These are phyloP conservation scores for Oscheius sp. DNA, from an alignment of 2,888 invertebrate species.

Conservation along the genomic window DNA sequence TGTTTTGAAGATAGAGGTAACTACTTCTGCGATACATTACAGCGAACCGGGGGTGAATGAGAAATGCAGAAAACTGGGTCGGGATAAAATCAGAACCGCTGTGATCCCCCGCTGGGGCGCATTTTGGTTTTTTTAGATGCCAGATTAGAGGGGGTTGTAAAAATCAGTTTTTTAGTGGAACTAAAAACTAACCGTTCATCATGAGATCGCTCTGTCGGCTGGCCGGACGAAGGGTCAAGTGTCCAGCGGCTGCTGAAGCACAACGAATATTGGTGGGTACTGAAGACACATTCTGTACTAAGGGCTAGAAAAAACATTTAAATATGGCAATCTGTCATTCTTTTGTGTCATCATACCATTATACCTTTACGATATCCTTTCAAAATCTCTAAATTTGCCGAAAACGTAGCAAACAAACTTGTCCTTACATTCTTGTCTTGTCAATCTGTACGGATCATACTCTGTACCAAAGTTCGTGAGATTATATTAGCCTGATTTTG, in stretches of 20 bases:
- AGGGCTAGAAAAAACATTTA: too few relatives aligned
- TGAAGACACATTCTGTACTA: not conserved
- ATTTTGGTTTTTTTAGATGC: not conserved
- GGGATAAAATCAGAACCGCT: constrained; percentile 3
- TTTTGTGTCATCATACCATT: too few relatives aligned
- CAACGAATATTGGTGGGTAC: constrained; percentile 21
- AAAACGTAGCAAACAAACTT: too few relatives aligned
- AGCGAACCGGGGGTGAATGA: not conserved
- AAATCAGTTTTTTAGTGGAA: not conserved
- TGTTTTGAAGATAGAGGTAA: constrained; percentile 12
- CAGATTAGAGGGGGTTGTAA: too few relatives aligned
- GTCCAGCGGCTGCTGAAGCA: constrained; percentile 25
- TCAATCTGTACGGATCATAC: too few relatives aligned
- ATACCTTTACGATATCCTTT: too few relatives aligned
- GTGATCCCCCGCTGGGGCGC: not conserved
- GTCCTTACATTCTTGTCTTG: too few relatives aligned
- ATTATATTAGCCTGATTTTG: too few relatives aligned
- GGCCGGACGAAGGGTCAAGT: constrained; percentile 30
- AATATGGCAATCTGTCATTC: too few relatives aligned
- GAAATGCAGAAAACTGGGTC: constrained; percentile 20
- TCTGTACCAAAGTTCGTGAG: too few relatives aligned
- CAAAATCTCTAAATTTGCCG: too few relatives aligned
- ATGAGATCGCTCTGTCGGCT: constrained; percentile 32
- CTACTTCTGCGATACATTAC: constrained; percentile 5
- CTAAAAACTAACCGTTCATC: constrained; percentile 34